Evolutionary conservation across 2,888 invertebrate genomes (phyloP), one percentile per base, ranked within the genome.

Genomic region (Scaptomyza cyrtandrae): DNA sequence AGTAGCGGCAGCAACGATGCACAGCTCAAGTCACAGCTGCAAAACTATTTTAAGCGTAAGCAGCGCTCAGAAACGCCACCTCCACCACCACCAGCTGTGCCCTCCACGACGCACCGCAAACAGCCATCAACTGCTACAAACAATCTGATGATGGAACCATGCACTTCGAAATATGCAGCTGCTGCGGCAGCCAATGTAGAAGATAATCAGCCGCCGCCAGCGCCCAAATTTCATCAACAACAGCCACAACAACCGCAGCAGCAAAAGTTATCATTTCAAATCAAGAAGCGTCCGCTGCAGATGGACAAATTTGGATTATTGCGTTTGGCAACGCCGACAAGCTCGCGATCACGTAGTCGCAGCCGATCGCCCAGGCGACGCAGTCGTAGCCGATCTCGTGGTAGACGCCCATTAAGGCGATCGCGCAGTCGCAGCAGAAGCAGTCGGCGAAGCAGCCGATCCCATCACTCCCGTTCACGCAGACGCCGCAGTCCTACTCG

Each of bases 251-350:
- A 44, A 9, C 60, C 58, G 10, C 65, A 59, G 9, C 63, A 73
- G 0, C 80, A 81, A 10, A 90, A 89, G 48, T 73, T 90, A n/a
- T 90, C 91, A 3, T 91, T 91, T 73, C 89, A 90, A 67, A 90
- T 91, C 16, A 90, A 90, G 39, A 95, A 95, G 50, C 82, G 84
- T 13, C 79, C 84, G 6, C 46, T 82, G 45, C 82, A 82, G 16
- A 92, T 95, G 73, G 95, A 96, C 91, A 95, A 95, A 91, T 95
- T 96, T 88, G 95, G 95, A 0, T 94, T 95, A 75, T 94, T 95
- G 92, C 94, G 95, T 0, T 91, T 95, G 75, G 95, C 94, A 43
- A 92, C 93, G 60, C 94, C 94, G 52, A 93, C 93, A 50, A 80
- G 73, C 16, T 78, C 78, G n/a, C 73, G 82, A 11, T 90, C 90